Evolutionary conservation across 2,797 vertebrate species (phyloP).

Genomic region (Poecilia gillii): DNA sequence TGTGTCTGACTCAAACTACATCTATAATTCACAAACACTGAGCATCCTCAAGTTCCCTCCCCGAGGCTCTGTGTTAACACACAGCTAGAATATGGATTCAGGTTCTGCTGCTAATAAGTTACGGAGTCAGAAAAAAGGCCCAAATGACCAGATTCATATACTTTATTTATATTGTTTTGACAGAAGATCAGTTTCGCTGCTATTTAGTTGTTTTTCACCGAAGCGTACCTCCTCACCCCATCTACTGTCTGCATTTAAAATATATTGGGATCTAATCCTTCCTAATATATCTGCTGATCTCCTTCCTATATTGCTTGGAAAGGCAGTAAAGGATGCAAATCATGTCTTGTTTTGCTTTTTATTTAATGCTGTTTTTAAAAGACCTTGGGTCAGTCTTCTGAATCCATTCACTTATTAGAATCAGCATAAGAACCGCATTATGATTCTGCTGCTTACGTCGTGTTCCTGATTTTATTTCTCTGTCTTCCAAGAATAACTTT

Average conservation of each 20-base stretch:
- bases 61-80: constrained; percentile 33
- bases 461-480: constrained; percentile 11
- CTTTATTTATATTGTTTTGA: constrained; percentile 41
- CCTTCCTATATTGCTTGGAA: constrained; percentile 37
- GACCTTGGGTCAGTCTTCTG: constrained; percentile 32
- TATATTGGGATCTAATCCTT: constrained; percentile 47
- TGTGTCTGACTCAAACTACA: constrained; percentile 50
- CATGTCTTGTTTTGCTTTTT: constrained; percentile 54
- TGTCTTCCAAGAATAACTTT: constrained; percentile 19
- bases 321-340: constrained; percentile 38
- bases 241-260: constrained; percentile 14
- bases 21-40: constrained; percentile 69
- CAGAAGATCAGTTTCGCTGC: constrained; percentile 6
- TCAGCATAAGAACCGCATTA: constrained; percentile 19
- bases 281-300: constrained; percentile 49
- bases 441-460: constrained; percentile 19
- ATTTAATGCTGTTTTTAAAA: constrained; percentile 59
- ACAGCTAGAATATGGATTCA: constrained; percentile 37
- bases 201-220: constrained; percentile 12
- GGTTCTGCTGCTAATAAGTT: constrained; percentile 48
- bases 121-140: constrained; percentile 24
- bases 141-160: constrained; percentile 20
- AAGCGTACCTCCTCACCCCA: constrained; percentile 25
- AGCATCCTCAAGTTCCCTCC: constrained; percentile 48
- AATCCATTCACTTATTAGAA: constrained; percentile 51